A percentile compares a stretch with the other conserved stretches of the same genome.
phyloP scores from a whole-genome alignment of 1,140 invertebrate genomes.

The Macrosteles quadrilineatus region DNA sequence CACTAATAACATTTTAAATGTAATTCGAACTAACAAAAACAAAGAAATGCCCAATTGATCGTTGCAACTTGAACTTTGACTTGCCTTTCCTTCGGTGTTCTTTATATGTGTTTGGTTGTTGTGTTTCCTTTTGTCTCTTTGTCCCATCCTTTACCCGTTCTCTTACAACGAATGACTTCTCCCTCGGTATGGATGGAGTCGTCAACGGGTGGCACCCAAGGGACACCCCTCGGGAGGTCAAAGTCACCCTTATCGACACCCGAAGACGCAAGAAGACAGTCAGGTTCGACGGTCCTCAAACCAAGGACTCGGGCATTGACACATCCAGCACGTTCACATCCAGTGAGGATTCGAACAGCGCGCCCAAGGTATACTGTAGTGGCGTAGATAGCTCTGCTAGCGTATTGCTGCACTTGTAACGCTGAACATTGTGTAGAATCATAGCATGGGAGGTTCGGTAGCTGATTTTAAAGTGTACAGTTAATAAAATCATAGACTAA shows the following conservation, averaged over 20 bases:
- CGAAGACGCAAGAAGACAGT: slow-evolving; percentile 61
- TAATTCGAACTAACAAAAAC: no score
- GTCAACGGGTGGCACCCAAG: slow-evolving; percentile 22
- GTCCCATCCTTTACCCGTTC: not conserved
- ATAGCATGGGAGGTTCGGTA: no score
- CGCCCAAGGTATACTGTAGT: slow-evolving; percentile 39
- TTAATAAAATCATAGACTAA: no score
- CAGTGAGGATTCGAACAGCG: slow-evolving; percentile 90
- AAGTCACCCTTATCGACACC: slow-evolving; percentile 49
- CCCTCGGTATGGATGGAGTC: not conserved
- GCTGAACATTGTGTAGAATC: no score
- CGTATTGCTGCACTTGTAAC: no score
- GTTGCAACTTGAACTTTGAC: not conserved
- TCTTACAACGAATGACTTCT: slow-evolving; percentile 5
- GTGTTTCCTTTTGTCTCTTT: slow-evolving; percentile 32
- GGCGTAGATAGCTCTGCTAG: no score
- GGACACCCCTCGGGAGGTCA: not conserved
- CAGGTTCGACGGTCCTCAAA: slow-evolving; percentile 80
- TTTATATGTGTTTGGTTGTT: slow-evolving; percentile 33
- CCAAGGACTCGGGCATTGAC: slow-evolving; percentile 94
- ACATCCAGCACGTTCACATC: slow-evolving; percentile 94
- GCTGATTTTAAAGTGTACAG: no score
- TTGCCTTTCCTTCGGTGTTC: slow-evolving; percentile 32
- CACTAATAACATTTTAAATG: no score
- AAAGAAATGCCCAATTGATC: no score